Conservation (phyloP, 2,113 vertebrate species). For the Cyanistes caeruleus region DNA sequence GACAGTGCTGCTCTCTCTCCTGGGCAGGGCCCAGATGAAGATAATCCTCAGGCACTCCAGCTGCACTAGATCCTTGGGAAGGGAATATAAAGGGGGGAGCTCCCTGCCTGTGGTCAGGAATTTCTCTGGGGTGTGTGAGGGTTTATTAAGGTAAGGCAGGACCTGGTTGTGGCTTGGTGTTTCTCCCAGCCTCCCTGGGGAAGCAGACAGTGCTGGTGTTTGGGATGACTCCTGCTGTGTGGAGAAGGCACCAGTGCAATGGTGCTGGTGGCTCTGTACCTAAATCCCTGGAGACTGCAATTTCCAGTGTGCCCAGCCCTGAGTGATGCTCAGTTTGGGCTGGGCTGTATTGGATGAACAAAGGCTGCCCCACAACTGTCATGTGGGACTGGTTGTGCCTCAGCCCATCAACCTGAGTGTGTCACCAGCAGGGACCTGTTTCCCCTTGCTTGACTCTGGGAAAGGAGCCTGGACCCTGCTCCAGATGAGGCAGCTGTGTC, state of each 20-base stretch:
- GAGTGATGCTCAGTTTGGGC: neutral
- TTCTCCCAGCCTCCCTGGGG: neutral
- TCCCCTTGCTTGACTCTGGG: neutral
- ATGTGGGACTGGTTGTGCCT: neutral
- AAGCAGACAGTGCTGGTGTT: neutral
- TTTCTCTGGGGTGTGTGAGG: fast-evolving
- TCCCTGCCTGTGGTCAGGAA: fast-evolving
- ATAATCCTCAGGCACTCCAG: neutral
- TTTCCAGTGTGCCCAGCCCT: neutral
- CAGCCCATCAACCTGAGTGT: neutral
- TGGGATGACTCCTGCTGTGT: neutral
- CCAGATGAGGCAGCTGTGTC: neutral
- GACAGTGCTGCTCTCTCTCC: neutral
- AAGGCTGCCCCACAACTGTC: neutral
- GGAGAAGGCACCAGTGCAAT: neutral
- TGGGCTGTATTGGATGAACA: neutral
- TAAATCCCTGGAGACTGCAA: neutral
- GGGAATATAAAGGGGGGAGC: neutral
- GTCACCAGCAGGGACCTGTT: neutral
- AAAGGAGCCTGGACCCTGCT: neutral
- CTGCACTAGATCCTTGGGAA: neutral
- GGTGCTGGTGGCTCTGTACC: neutral
- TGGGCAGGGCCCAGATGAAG: neutral
- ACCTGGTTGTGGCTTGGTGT: neutral
- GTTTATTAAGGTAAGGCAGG: neutral